Evolutionary conservation across 2,888 invertebrate species (phyloP).

Genomic region (Pimpla rufipes): DNA sequence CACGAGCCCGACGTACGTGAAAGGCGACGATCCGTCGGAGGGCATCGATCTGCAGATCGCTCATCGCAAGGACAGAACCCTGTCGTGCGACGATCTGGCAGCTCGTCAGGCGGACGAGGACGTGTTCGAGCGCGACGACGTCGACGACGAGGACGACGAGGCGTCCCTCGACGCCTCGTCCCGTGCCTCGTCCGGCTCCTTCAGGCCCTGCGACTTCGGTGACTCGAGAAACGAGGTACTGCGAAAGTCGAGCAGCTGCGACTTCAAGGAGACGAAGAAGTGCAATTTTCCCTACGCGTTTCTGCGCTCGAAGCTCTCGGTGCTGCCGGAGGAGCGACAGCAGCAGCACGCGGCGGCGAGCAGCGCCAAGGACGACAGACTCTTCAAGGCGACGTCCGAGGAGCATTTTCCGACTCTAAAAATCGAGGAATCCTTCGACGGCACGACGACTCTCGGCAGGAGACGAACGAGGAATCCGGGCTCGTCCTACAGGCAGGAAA

Average conservation of each 20-base stretch:
- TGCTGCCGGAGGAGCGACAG: constrained; percentile 90
- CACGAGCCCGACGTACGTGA: constrained; percentile 88
- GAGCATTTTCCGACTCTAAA: constrained; percentile 86
- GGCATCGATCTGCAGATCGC: constrained; percentile 89
- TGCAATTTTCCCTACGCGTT: constrained; percentile 92
- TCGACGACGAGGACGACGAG: constrained; percentile 73
- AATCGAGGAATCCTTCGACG: constrained; percentile 81
- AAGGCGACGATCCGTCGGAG: constrained; percentile 93
- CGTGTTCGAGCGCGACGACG: constrained; percentile 42
- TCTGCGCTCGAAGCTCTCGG: constrained; percentile 91
- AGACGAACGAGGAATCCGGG: constrained; percentile 76
- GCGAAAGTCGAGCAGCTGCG: constrained; percentile 82
- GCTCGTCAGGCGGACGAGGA: constrained; percentile 63
- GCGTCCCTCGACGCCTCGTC: constrained; percentile 55
- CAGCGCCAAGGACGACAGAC: constrained; percentile 85
- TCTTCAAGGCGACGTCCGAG: constrained; percentile 88
- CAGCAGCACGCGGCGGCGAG: constrained; percentile 40
- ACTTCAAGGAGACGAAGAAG: constrained; percentile 86
- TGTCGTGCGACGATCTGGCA: constrained; percentile 83
- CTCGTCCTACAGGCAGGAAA: constrained; percentile 63
- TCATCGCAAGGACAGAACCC: constrained; percentile 81
- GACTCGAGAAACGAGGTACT: constrained; percentile 76
- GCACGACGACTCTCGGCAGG: constrained; percentile 83
- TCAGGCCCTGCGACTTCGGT: constrained; percentile 79
- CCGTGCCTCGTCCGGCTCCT: constrained; percentile 66